Evolutionary conservation across 2,888 invertebrate genomes (phyloP), one percentile per base, ranked within the genome.

Genomic region (Drosophila mulleri): DNA sequence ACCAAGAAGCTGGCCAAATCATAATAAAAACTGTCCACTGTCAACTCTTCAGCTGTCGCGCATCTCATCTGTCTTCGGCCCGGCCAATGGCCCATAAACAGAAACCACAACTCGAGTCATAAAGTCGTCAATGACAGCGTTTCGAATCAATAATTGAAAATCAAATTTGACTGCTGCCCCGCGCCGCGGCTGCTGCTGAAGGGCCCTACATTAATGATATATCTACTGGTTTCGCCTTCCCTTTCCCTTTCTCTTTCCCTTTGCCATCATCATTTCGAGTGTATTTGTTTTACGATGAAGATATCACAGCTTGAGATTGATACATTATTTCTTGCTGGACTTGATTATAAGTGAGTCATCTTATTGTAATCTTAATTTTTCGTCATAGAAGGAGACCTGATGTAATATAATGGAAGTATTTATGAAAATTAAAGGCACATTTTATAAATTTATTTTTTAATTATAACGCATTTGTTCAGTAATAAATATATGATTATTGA

Each of bases 11-110:
- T 70, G 67, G 65, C 72, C 75, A 74, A 84, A 85, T 85, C 72
- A 84, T 85, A 87, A 81, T 77, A 71, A 77, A 85, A 85, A 79
- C 77, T 88, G 89, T 86, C 87, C 87, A 88, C 82, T 88, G 89
- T 88, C 89, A 88, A 75, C 87, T 85, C 61, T 66, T 73, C 71
- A 76, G 66, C 66, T 76, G 74, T 73, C 89, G 71, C 64, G 60
- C 76, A 57, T 72, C 71, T 62, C 60, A 64, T 63, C 58, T 35
- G 29, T 57, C 66, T 53, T 16, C 61, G 44, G 54, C 64, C 58
- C 65, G 45, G 62, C 53, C 29, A 68, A 56, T 73, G 62, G 78
- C 48, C 83, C 78, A 80, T 71, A 83, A 80, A 80, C 78, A 68
- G 61, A 69, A 69, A 81, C 78, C 54, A 11, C 75, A 75, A 76